Conservation (phyloP, 2,888 invertebrate species). For the Pasiphila rectangulata region DNA sequence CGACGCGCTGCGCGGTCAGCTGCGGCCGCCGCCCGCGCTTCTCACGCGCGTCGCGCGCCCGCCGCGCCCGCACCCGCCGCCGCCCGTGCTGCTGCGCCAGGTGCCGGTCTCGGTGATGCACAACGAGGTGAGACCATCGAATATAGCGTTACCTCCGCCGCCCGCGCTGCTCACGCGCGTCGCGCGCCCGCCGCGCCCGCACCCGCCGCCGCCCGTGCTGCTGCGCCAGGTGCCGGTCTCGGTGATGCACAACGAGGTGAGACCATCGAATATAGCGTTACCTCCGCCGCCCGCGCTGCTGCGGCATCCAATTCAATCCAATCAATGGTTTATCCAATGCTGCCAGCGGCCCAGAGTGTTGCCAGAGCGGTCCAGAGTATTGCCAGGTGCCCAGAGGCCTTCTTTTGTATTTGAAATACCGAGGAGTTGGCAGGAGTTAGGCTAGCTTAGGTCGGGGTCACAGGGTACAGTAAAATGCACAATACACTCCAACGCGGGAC, state of each 20-base stretch:
- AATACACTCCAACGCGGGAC: no score
- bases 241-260: slow-evolving; percentile 73
- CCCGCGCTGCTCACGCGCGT: slow-evolving; percentile 85
- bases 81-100: slow-evolving; percentile 81
- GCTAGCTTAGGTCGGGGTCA: no score
- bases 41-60: slow-evolving; percentile 74
- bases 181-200: slow-evolving; percentile 55
- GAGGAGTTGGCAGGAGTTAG: no score
- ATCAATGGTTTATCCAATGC: no score
- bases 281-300: slow-evolving; percentile 91
- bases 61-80: slow-evolving; percentile 58
- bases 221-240: slow-evolving; percentile 83
- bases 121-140: slow-evolving; percentile 65
- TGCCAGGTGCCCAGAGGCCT: no score
- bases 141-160: no score
- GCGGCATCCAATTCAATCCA: no score
- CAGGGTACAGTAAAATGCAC: no score
- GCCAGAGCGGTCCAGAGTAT: no score
- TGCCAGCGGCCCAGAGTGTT: no score
- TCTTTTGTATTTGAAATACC: no score
- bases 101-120: slow-evolving; percentile 83
- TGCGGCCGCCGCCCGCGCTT: slow-evolving; percentile 91
- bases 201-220: slow-evolving; percentile 73
- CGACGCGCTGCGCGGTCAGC: slow-evolving; percentile 90
- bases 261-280: no score